Percentiles rank a stretch among this genome's conserved stretches.
phyloP scores from a whole-genome alignment of 2,888 invertebrate species.

The Noctua pronuba region DNA sequence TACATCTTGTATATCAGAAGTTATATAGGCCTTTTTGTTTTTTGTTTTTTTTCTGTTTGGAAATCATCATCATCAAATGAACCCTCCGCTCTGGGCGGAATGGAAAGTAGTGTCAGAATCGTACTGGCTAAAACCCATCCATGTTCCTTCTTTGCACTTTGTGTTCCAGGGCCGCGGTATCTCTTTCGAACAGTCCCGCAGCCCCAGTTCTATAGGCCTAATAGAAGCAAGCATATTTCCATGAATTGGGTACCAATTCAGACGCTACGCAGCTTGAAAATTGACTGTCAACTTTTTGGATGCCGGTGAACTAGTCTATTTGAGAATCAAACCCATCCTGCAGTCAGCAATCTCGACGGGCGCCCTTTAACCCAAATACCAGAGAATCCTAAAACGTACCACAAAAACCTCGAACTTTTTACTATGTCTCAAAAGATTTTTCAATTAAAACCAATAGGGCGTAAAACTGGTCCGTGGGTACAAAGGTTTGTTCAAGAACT shows the following conservation, averaged over 20 bases:
- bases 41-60: no score
- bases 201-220: no score
- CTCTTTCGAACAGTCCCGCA: no score
- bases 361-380: not conserved
- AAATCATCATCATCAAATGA: no score
- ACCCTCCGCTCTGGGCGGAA: no score
- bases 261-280: not conserved
- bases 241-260: not conserved
- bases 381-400: not conserved
- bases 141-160: no score
- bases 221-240: not conserved
- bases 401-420: constrained; percentile 41
- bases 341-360: not conserved
- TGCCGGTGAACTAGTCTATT: not conserved
- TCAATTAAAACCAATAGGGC: constrained; percentile 74
- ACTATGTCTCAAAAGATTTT: constrained; percentile 38
- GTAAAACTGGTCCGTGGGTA: constrained; percentile 69
- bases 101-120: no score
- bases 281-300: not conserved
- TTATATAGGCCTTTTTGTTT: no score
- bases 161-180: no score
- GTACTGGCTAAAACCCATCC: no score
- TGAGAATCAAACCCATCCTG: no score
- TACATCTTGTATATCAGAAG: no score
- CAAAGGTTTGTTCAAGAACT: constrained; percentile 71